Evolutionary conservation across 2,888 invertebrate species (phyloP).

Genomic region (Polia nebulosa): DNA sequence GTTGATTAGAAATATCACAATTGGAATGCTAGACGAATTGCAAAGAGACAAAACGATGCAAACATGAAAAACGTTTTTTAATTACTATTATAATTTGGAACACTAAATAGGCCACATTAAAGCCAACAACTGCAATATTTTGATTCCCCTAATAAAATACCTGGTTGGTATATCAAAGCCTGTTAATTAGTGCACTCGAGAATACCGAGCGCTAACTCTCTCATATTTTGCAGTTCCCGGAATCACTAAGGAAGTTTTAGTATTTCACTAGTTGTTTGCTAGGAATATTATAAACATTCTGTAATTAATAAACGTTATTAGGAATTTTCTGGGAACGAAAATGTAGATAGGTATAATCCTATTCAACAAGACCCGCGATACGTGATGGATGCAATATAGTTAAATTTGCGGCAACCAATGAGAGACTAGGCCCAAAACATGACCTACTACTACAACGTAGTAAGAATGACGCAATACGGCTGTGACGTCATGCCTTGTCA

Average conservation of each 20-base stretch:
- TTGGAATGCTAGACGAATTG: not conserved
- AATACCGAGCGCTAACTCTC: not conserved
- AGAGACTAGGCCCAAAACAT: not conserved
- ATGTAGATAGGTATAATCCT: not conserved
- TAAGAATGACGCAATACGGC: slow-evolving; percentile 39
- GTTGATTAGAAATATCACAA: too few relatives aligned
- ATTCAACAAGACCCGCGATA: not conserved
- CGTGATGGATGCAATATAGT: not conserved
- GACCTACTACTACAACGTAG: slow-evolving; percentile 28
- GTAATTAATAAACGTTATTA: not conserved
- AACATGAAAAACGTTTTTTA: too few relatives aligned
- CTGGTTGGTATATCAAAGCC: not conserved
- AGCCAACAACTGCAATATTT: not conserved
- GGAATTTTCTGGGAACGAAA: not conserved
- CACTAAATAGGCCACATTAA: not conserved
- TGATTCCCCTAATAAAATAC: not conserved
- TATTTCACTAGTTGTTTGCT: not conserved
- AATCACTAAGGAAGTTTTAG: not conserved
- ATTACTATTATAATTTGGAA: not conserved
- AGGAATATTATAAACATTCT: not conserved
- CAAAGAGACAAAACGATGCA: too few relatives aligned
- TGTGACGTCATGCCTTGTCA: slow-evolving; percentile 24
- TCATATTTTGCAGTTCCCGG: not conserved
- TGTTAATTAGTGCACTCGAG: not conserved
- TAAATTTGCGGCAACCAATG: not conserved